Evolutionary conservation across 2,888 invertebrate species (phyloP).

Genomic region (Lochmaea crataegi): DNA sequence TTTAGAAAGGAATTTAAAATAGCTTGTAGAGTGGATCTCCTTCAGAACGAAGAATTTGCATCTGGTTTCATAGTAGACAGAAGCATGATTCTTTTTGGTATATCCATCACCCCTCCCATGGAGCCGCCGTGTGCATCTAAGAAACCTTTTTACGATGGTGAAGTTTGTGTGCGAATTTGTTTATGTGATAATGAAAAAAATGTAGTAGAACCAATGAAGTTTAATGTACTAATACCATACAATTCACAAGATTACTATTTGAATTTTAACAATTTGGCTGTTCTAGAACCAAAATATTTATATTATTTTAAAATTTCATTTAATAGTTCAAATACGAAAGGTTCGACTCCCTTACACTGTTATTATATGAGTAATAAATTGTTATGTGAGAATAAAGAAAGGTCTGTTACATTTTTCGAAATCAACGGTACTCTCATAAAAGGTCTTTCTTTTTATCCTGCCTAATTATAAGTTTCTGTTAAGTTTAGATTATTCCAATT

Average conservation of each 20-base stretch:
- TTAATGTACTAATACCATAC: constrained; percentile 46
- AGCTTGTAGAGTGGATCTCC: constrained; percentile 50
- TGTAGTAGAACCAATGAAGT: constrained; percentile 47
- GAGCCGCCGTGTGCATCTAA: constrained; percentile 37
- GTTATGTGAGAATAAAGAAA: constrained; percentile 44
- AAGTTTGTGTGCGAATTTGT: constrained; percentile 45
- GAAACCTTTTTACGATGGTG: constrained; percentile 43
- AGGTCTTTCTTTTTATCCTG: constrained; percentile 58
- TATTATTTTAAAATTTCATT: constrained; percentile 56
- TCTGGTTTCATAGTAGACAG: constrained; percentile 48
- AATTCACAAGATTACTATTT: constrained; percentile 49
- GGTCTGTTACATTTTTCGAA: constrained; percentile 55
- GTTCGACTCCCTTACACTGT: constrained; percentile 49
- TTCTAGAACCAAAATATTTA: constrained; percentile 50
- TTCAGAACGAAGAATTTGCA: constrained; percentile 45
- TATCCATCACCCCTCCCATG: constrained; percentile 50
- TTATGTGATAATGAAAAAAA: constrained; percentile 38
- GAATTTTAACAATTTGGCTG: constrained; percentile 48
- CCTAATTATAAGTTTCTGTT: constrained; percentile 23
- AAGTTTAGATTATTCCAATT: too few species aligned
- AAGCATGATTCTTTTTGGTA: constrained; percentile 50
- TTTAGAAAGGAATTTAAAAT: constrained; percentile 52
- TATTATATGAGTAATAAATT: constrained; percentile 55
- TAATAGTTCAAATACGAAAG: constrained; percentile 48
- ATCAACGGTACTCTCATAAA: constrained; percentile 56